These are phyloP conservation scores for Galaxias olidus DNA, from an alignment of 2,797 vertebrate genomes.

Conservation along the genomic window DNA sequence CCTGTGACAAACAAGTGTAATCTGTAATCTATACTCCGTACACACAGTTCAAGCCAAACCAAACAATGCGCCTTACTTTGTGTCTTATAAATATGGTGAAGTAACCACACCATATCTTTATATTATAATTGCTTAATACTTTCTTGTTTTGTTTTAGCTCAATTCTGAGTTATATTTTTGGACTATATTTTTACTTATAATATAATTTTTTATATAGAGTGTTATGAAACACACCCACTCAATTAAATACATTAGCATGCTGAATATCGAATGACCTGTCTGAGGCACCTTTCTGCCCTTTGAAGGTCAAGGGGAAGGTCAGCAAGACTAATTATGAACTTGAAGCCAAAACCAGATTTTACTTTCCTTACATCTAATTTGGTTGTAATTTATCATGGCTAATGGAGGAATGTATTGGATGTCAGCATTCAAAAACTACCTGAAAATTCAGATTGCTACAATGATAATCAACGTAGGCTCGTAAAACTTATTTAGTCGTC, in stretches of 20 bases:
- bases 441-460: constrained; percentile 59
- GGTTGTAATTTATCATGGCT: constrained; percentile 32
- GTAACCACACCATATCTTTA: too few relatives aligned
- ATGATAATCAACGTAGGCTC: constrained; percentile 50
- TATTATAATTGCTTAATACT: too few relatives aligned
- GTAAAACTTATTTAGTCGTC: constrained; percentile 44
- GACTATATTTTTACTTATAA: too few relatives aligned
- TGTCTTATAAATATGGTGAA: too few relatives aligned
- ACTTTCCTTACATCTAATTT: too few relatives aligned
- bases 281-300: constrained; percentile 63
- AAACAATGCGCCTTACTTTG: too few relatives aligned
- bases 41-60: too few relatives aligned
- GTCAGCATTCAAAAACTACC: constrained; percentile 58
- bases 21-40: too few relatives aligned
- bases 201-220: too few relatives aligned
- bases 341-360: constrained; percentile 58
- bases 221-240: constrained; percentile 74
- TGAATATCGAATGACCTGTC: constrained; percentile 64
- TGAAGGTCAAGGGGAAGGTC: constrained; percentile 69
- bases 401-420: constrained; percentile 6
- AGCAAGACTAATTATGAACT: constrained; percentile 52
- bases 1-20: too few relatives aligned
- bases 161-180: too few relatives aligned
- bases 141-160: too few relatives aligned
- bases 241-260: constrained; percentile 74